Base-by-base conservation (phyloP, 2,888 invertebrate species). In the Lasius fuliginosus region DNA sequence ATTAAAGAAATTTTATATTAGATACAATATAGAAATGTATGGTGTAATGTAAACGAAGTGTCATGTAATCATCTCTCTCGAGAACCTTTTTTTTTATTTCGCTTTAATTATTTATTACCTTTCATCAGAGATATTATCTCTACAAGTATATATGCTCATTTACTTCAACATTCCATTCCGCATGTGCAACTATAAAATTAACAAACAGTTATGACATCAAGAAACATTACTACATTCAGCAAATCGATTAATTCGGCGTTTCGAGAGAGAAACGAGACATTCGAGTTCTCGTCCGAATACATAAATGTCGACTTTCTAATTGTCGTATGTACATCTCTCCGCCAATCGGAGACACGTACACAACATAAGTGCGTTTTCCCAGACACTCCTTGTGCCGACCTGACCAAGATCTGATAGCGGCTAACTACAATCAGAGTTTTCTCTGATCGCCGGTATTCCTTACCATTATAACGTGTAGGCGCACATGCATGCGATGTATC, bases 401-500 rank as follows among this genome's bases (percentile, higher is more conserved):
- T 89, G 90, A 87, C 90, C 90, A 90, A 89, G 89, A 94, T 93
- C 93, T 92, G 93, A 93, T 93, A 92, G 93, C 92, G 93, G 93
- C 91, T 91, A 90, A 91, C 91, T 91, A 93, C 93, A 93, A 93
- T 93, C 93, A 90, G 85, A 89, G 88, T 92, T 92, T 91, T 92
- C 91, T 91, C 86, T 90, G 90, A 93, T 93, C 91, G 90, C 87
- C 90, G 86, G 90, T 91, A 93, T 93, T 93, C 92, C 92, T 92
- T 90, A 90, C 91, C 91, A 92, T 93, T 92, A 91, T 89, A 92
- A 89, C 85, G 90, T 90, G 90, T 92, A 90, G 90, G 91, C 91
- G 90, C 83, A 68, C 74, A 23, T 86, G 90, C 91, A 92, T 91
- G 89, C 89, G 88, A 88, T 85, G 86, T 89, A 91, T 92, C 91